These are phyloP conservation scores for Horisme vitalbata DNA, from an alignment of 2,888 invertebrate species.

Conservation along the genomic window DNA sequence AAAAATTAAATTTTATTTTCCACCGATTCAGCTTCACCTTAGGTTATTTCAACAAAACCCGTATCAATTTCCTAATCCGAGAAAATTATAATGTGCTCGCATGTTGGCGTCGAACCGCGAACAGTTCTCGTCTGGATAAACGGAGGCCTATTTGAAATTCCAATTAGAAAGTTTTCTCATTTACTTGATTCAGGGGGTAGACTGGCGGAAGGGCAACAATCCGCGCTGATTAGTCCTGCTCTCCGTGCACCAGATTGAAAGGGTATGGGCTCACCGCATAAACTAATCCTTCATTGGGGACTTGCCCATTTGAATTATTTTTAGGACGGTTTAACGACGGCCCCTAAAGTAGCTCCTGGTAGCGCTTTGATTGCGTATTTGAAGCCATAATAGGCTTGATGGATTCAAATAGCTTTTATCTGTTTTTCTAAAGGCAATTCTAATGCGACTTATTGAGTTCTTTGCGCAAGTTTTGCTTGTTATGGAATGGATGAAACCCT, in stretches of 20 bases:
- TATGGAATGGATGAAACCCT: too few species aligned
- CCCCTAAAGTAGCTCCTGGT: constrained; percentile 41
- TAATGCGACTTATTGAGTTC: too few species aligned
- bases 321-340: constrained; percentile 43
- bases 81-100: constrained; percentile 59
- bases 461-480: too few species aligned
- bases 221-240: constrained; percentile 76
- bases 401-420: constrained; percentile 31
- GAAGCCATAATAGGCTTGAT: constrained; percentile 34
- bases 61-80: constrained; percentile 58
- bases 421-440: too few species aligned
- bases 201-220: constrained; percentile 78
- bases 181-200: constrained; percentile 79
- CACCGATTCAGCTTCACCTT: constrained; percentile 1
- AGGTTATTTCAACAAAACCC: constrained; percentile 39
- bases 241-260: constrained; percentile 72
- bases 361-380: constrained; percentile 36
- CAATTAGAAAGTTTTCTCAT: constrained; percentile 83
- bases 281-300: constrained; percentile 68
- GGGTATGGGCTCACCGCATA: constrained; percentile 67
- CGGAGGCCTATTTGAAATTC: constrained; percentile 80
- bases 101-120: constrained; percentile 66
- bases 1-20: constrained; percentile 12
- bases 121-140: constrained; percentile 74
- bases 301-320: constrained; percentile 63